Conservation (phyloP, 1,140 invertebrate genomes). For the Neodiprion pinetum region DNA sequence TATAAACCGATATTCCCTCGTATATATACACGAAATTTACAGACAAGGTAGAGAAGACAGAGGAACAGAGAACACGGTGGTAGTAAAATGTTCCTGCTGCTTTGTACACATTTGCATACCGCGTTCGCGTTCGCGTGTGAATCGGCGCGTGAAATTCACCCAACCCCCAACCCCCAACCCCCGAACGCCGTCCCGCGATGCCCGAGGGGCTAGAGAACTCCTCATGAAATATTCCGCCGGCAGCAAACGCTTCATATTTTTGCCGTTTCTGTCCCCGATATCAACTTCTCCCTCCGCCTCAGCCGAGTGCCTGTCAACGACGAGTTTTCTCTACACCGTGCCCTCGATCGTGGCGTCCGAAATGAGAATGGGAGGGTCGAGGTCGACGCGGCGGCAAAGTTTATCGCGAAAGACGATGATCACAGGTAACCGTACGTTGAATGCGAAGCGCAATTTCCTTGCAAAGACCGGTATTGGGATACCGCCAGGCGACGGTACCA, state of each 20-base stretch:
- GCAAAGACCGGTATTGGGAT: neutral
- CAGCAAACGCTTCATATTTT: neutral
- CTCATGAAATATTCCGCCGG: constrained; percentile 4
- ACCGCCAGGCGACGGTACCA: neutral
- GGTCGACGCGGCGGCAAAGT: neutral
- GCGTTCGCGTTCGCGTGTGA: constrained; percentile 11
- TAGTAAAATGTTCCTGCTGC: constrained; percentile 9
- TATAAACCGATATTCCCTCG: neutral
- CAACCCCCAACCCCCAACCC: neutral
- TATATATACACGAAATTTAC: constrained; percentile 2
- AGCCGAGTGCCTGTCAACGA: neutral
- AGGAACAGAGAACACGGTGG: neutral
- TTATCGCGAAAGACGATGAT: neutral
- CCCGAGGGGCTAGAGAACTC: neutral
- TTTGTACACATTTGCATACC: constrained; percentile 16
- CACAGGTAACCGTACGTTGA: neutral
- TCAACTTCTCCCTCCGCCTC: neutral
- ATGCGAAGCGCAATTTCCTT: neutral
- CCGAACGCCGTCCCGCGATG: neutral
- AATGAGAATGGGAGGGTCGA: too few species aligned
- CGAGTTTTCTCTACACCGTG: neutral
- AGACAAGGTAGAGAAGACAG: neutral
- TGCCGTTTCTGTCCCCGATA: constrained; percentile 1
- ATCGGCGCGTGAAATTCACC: constrained; percentile 14
- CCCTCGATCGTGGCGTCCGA: too few species aligned